Evolutionary conservation across 2,113 vertebrate species (phyloP).

Genomic region (Antigone vipio): DNA sequence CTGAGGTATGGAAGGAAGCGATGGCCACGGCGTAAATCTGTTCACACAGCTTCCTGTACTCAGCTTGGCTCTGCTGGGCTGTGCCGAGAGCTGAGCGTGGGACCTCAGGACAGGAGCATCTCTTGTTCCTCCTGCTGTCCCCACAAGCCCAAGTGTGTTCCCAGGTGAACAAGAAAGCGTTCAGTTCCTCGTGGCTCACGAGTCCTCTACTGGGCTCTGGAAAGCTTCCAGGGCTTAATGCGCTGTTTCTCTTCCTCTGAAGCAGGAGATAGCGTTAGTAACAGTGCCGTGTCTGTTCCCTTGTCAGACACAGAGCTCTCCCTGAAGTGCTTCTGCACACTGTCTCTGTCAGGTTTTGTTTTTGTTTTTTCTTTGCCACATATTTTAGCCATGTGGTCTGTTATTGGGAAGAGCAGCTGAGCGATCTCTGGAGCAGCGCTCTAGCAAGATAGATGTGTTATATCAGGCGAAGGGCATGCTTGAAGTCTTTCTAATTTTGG

Average conservation of each 20-base stretch:
- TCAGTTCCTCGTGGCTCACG: not conserved
- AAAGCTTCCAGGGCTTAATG: not conserved
- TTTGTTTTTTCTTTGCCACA: not conserved
- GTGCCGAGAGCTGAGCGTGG: not conserved
- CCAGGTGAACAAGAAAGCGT: not conserved
- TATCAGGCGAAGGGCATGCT: not conserved
- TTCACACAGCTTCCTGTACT: fast-evolving
- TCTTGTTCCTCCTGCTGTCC: not conserved
- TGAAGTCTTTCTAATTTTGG: not conserved
- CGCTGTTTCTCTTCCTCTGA: not conserved
- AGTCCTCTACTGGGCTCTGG: not conserved
- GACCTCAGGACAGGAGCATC: not conserved
- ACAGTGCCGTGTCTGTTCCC: not conserved
- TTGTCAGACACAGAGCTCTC: not conserved
- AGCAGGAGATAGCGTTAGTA: not conserved
- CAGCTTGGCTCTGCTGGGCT: not conserved
- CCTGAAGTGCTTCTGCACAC: not conserved
- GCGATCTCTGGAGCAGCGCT: not conserved
- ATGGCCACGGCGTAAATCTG: fast-evolving
- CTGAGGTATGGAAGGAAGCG: not conserved
- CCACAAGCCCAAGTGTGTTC: not conserved
- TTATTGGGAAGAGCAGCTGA: not conserved
- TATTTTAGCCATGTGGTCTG: not conserved
- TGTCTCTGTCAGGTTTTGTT: not conserved
- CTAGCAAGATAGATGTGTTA: not conserved